A percentile compares a stretch with the other conserved stretches of the same genome.
phyloP scores from a whole-genome alignment of 2,888 invertebrate genomes.

The Scaptomyza reducta region DNA sequence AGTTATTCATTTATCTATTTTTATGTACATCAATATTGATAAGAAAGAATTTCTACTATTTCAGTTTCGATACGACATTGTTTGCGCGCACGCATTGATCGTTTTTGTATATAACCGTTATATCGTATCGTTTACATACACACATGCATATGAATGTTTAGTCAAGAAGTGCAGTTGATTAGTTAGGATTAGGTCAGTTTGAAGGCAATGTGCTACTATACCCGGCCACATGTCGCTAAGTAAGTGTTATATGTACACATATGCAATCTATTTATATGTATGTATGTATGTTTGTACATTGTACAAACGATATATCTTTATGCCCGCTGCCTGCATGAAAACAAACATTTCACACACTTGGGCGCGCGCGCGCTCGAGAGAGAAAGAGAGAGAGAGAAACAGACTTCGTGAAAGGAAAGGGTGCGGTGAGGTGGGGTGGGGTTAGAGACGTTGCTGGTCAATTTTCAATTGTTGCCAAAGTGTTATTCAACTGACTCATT shows the following conservation, averaged over 20 bases:
- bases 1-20: too few species aligned
- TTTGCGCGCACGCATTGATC: slow-evolving; percentile 28
- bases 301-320: not conserved
- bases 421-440: not conserved
- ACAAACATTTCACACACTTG: slow-evolving; percentile 48
- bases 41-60: slow-evolving; percentile 7
- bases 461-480: slow-evolving; percentile 68
- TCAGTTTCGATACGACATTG: not conserved
- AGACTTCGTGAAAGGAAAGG: not conserved
- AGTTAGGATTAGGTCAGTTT: slow-evolving; percentile 29
- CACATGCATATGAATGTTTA: not conserved
- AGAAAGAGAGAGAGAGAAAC: not conserved
- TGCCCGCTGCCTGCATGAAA: slow-evolving; percentile 45
- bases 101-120: slow-evolving; percentile 23
- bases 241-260: not conserved
- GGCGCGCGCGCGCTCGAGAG: not conserved
- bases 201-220: slow-evolving; percentile 4
- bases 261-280: not conserved
- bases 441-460: slow-evolving; percentile 38
- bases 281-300: slow-evolving; percentile 3
- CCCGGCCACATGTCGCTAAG: slow-evolving; percentile 11
- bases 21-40: slow-evolving; percentile 18
- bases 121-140: not conserved
- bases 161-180: slow-evolving; percentile 20
- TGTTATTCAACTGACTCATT: slow-evolving; percentile 60